Conservation (phyloP, 2,888 invertebrate genomes). For the Tetragnatha montana region DNA sequence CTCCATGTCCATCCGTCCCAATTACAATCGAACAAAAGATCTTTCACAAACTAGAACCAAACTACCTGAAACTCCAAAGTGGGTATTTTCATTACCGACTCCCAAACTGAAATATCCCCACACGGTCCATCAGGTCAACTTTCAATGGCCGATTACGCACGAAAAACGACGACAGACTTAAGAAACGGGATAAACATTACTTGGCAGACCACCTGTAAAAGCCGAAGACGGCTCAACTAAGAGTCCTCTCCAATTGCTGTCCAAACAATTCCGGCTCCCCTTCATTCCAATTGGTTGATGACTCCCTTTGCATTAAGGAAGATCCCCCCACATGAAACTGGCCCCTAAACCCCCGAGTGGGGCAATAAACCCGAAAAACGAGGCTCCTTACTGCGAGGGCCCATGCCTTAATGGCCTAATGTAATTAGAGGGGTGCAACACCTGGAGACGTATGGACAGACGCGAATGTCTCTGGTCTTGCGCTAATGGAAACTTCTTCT, state of each 20-base stretch:
- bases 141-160: background rate
- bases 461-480: slow-evolving; percentile 45
- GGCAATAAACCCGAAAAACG: slow-evolving; percentile 59
- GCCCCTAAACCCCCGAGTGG: slow-evolving; percentile 28
- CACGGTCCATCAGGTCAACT: no score
- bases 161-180: background rate
- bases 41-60: background rate
- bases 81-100: background rate
- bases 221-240: background rate
- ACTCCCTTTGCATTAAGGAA: slow-evolving; percentile 34
- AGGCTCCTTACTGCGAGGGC: slow-evolving; percentile 41
- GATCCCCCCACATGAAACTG: slow-evolving; percentile 24
- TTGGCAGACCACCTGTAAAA: background rate
- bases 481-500: slow-evolving; percentile 51
- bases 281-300: slow-evolving; percentile 39
- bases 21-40: no score
- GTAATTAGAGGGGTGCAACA: slow-evolving; percentile 49
- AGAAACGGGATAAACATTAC: background rate
- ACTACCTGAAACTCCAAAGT: no score
- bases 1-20: no score
- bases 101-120: slow-evolving; percentile 16
- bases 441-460: slow-evolving; percentile 43
- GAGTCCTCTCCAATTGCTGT: background rate
- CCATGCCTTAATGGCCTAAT: slow-evolving; percentile 51
- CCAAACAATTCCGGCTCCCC: background rate